Evolutionary conservation across 2,888 invertebrate species (phyloP).

Genomic region (Ceriagrion tenellum): DNA sequence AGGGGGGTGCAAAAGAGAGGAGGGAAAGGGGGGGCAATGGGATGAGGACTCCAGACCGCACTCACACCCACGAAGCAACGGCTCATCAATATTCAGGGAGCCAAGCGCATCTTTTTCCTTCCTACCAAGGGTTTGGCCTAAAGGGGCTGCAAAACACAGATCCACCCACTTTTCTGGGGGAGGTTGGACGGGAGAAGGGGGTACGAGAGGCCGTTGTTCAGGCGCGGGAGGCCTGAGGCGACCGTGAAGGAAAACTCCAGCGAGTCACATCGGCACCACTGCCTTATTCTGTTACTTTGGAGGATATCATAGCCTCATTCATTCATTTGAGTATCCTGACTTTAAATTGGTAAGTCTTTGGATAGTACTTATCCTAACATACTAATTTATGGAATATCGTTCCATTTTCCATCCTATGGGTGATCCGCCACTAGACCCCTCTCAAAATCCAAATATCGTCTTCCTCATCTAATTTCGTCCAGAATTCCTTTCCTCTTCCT

Average conservation of each 20-base stretch:
- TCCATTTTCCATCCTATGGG: too few species aligned
- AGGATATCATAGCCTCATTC: too few species aligned
- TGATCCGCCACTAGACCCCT: too few species aligned
- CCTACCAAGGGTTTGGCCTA: not conserved
- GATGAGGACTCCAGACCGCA: not conserved
- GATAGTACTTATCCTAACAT: too few species aligned
- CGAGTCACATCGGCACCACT: not conserved
- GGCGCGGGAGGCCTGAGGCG: not conserved
- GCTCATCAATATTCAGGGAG: conserved; percentile 12
- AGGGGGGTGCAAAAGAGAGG: not conserved
- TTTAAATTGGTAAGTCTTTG: too few species aligned
- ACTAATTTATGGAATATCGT: too few species aligned
- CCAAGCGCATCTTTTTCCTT: not conserved
- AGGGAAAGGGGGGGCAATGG: not conserved
- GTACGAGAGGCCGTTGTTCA: too few species aligned
- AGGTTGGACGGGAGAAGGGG: not conserved
- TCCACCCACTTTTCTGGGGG: not conserved
- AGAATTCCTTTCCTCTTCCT: too few species aligned
- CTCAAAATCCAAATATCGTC: too few species aligned
- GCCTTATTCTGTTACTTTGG: too few species aligned
- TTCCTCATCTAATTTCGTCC: too few species aligned
- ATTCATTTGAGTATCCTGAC: too few species aligned
- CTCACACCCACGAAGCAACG: not conserved
- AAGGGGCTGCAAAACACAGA: not conserved
- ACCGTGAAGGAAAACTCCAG: not conserved